Base-by-base conservation (phyloP, 2,888 invertebrate species). In the Cecidostiba fungosa region DNA sequence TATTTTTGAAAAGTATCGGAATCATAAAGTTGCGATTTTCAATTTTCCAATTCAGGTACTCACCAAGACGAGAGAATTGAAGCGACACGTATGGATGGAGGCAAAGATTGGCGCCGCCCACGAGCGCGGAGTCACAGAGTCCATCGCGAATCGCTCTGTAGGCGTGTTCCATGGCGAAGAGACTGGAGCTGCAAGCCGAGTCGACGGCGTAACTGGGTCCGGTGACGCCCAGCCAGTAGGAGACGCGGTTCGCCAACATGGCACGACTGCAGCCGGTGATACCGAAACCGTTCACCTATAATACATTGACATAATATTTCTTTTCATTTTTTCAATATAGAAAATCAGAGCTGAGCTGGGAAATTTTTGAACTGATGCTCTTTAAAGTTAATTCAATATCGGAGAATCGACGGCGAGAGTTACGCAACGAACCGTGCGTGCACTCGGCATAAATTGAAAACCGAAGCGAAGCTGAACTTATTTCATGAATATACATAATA, bases 141-240 rank as follows among this genome's bases (percentile, higher is more conserved):
- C 97, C 98, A 89, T 96, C 95, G 70, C 96, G 94, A 76, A 98
- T 95, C 0, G 97, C 95, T 82, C 95, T 94, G 92, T 96, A 97
- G 16, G 97, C 97, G 89, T 96, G 96, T 90, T 98, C 97, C 76
- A 98, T 88, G 0, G 98, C 98, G 90, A 97, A 96, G 88, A 98
- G 94, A 10, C 98, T 97, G 84, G 98, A 98, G 26, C 98, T 98
- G 93, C 98, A 99, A 0, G 98, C 98, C 0, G 98, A 98, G 93
- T 99, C 98, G 26, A 98, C 95, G 0, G 97, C 95, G 94, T 96
- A 97, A 3, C 98, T 98, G 0, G 98, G 98, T 0, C 98, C 98
- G 90, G 96, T 96, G 32, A 98, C 95, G 59, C 98, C 98, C 87
- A 98, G 95, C 94, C 96, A 96, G 93, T 97, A 98, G 3, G 98